These are phyloP conservation scores for Drosophila ironensis DNA, from an alignment of 1,140 invertebrate genomes.

Conservation along the genomic window DNA sequence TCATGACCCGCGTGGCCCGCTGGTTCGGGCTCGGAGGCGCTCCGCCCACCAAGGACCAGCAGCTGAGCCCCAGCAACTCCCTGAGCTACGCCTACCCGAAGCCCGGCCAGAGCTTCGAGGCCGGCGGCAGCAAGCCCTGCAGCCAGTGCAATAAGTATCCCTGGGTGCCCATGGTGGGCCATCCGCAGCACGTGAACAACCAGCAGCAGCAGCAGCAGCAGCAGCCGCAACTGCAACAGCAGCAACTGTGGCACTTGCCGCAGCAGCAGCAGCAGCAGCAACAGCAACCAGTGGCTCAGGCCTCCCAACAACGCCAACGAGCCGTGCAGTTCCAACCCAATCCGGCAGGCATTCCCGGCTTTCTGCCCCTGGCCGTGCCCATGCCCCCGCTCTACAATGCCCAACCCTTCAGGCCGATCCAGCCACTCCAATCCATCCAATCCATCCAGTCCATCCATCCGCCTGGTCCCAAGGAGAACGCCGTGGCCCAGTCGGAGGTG, in stretches of 20 bases:
- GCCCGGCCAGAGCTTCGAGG: slow-evolving; percentile 62
- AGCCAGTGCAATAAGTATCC: slow-evolving; percentile 89
- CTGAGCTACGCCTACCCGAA: slow-evolving; percentile 66
- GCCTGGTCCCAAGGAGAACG: slow-evolving; percentile 55
- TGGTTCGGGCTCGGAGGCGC: slow-evolving; percentile 76
- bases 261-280: slow-evolving; percentile 49
- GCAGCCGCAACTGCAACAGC: slow-evolving; percentile 49
- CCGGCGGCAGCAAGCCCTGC: slow-evolving; percentile 82
- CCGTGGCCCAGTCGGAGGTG: slow-evolving; percentile 69
- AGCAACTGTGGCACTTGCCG: slow-evolving; percentile 44
- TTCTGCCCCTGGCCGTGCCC: slow-evolving; percentile 83
- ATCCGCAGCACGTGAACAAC: slow-evolving; percentile 55
- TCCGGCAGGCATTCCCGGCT: slow-evolving; percentile 22
- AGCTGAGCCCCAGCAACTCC: slow-evolving; percentile 37
- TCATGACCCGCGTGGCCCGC: slow-evolving; percentile 73
- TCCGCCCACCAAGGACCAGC: slow-evolving; percentile 46
- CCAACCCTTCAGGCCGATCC: slow-evolving; percentile 82
- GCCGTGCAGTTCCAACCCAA: slow-evolving; percentile 68
- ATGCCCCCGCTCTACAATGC: slow-evolving; percentile 85
- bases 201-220: slow-evolving; percentile 50
- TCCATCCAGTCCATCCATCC: too few relatives aligned
- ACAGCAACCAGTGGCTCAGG: slow-evolving; percentile 48
- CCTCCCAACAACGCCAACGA: slow-evolving; percentile 62
- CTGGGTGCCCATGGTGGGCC: slow-evolving; percentile 87
- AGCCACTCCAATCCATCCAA: too few relatives aligned